A percentile compares a stretch with the other conserved stretches of the same genome.
Evolutionary conservation across 2,113 vertebrate species (phyloP).

Genomic region (Ailurus styani): DNA sequence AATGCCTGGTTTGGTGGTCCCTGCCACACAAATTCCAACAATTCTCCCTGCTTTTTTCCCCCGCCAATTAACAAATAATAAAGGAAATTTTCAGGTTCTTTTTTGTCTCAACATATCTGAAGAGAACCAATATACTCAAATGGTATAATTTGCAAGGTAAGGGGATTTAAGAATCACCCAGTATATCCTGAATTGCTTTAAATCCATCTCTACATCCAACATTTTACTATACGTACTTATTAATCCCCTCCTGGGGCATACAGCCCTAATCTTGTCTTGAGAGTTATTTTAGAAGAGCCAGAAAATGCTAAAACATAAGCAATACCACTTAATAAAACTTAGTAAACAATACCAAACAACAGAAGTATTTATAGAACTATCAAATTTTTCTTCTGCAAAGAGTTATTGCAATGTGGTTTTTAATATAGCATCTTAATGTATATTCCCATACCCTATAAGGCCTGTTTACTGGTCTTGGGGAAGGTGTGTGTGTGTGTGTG

Average conservation of each 20-base stretch:
- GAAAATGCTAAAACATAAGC: background rate
- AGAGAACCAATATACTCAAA: background rate
- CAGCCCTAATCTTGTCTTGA: background rate
- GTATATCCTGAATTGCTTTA: background rate
- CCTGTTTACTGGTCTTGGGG: background rate
- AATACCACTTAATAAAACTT: background rate
- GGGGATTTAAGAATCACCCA: background rate
- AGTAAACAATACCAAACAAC: background rate
- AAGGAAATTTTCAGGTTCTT: background rate
- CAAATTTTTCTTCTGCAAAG: background rate
- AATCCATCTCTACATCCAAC: background rate
- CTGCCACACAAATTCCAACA: background rate
- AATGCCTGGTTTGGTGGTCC: background rate
- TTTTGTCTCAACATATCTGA: background rate
- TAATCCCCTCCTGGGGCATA: background rate
- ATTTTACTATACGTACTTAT: background rate
- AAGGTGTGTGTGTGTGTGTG: background rate
- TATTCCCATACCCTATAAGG: background rate
- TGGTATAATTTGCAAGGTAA: background rate
- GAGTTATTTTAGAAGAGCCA: background rate
- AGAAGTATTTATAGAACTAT: background rate
- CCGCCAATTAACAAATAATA: background rate
- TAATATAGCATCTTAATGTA: background rate
- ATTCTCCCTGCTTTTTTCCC: background rate
- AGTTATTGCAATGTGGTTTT: background rate